phyloP scores from a whole-genome alignment of 2,113 vertebrate species.

The Gorilla gorilla region DNA sequence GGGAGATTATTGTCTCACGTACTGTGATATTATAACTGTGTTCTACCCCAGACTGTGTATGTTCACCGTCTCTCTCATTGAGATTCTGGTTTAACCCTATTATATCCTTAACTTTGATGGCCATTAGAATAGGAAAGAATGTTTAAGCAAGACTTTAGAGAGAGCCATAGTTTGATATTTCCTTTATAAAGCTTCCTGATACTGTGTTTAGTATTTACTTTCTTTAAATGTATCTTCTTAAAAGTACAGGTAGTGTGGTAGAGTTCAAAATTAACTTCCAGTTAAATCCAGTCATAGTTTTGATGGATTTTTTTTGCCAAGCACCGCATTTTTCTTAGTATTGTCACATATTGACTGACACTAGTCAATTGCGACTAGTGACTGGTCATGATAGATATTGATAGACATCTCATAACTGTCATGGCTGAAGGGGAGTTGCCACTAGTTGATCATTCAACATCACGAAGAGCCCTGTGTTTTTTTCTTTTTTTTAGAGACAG shows the following conservation, averaged over 20 bases:
- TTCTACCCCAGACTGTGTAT: conserved; percentile 35
- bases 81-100: conserved; percentile 3
- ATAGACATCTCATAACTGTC: neutral
- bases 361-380: neutral
- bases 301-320: neutral
- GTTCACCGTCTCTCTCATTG: neutral
- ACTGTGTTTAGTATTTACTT: conserved; percentile 20
- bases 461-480: neutral
- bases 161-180: conserved; percentile 27
- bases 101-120: neutral
- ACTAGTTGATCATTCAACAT: neutral
- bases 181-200: neutral
- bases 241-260: conserved; percentile 28
- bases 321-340: neutral
- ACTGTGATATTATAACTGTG: conserved; percentile 61
- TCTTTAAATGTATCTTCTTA: conserved; percentile 26
- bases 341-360: neutral
- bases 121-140: conserved; percentile 4
- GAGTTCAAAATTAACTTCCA: conserved; percentile 15
- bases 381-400: too few relatives aligned
- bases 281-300: neutral
- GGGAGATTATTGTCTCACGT: conserved; percentile 43
- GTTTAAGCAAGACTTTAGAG: conserved; percentile 26
- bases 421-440: neutral
- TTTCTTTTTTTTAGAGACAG: too few relatives aligned